Evolutionary conservation across 2,888 invertebrate species (phyloP).

Genomic region (Artemia sinica): DNA sequence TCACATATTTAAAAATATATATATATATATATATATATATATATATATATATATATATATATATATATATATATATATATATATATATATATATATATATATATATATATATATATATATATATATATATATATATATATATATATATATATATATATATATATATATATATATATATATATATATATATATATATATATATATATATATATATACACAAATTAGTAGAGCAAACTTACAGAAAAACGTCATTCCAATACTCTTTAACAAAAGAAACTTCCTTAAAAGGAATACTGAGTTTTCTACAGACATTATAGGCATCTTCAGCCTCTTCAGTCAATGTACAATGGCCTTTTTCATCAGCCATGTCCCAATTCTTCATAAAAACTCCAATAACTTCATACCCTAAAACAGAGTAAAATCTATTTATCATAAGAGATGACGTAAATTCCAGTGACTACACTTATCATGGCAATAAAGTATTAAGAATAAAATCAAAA

Average conservation of each 20-base stretch:
- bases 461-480: too few relatives aligned
- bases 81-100: constrained; percentile 17
- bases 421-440: too few relatives aligned
- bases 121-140: constrained; percentile 21
- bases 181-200: background rate
- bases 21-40: too few relatives aligned
- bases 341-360: constrained; percentile 67
- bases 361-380: constrained; percentile 84
- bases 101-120: constrained; percentile 20
- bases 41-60: too few relatives aligned
- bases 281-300: constrained; percentile 57
- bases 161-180: constrained; percentile 19
- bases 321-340: constrained; percentile 66
- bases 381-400: constrained; percentile 73
- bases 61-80: too few relatives aligned
- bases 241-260: constrained; percentile 68
- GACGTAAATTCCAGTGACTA: too few relatives aligned
- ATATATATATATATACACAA: constrained; percentile 17
- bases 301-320: constrained; percentile 59
- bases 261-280: constrained; percentile 82
- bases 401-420: constrained; percentile 42
- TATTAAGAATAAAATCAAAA: too few relatives aligned
- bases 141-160: constrained; percentile 21
- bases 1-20: background rate
- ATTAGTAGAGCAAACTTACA: constrained; percentile 30